Base-by-base conservation (phyloP, 2,797 vertebrate genomes). In the Coccyzus lansbergi region DNA sequence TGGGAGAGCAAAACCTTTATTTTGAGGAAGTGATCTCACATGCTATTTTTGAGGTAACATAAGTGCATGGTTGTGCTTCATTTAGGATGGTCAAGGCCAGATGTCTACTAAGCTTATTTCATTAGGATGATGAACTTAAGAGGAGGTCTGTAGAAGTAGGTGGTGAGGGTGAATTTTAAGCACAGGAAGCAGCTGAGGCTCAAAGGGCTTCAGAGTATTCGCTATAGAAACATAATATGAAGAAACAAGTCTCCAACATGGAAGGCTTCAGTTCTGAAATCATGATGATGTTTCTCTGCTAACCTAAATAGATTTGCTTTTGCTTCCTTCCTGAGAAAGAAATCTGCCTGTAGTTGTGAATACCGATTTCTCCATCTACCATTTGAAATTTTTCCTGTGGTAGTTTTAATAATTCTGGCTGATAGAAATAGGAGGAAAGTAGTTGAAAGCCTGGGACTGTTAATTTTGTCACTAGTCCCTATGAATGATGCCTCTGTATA, bases 121-220 rank as follows among this genome's bases (percentile, higher is more conserved):
- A 24, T 60, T 80, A 86, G 36, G 55, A 48, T 86, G 83, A 29
- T 90, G 83, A 94, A 62, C 46, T 77, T 83, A 38, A 38, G 59
- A 75, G 31, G 56, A 58, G 26, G 34, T 52, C 48, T 83, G 49
- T 44, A 59, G 52, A 81, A 92, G 55, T 68, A 81, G 74, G 46
- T 78, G 75, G 46, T 24, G 40, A 14, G 80, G 42, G 68, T 92
- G 89, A 92, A 89, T 94, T 88, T 89, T 87, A 89, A 93, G 40
- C 72, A 68, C 38, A 84, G 85, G 89, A 92, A 91, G 42, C 53
- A 95, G 78, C 82, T 95, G 86, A 77, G 87, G 63, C 87, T 87
- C 51, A 58, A 83, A 95, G 65, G 86, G 12, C 26, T 64, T 81
- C 26, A 44, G 44, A 18, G 21, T 92, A 52, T 88, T 92, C 92